These are phyloP conservation scores for Rhinichthys osculus DNA, from an alignment of 2,797 vertebrate species.

Conservation along the genomic window DNA sequence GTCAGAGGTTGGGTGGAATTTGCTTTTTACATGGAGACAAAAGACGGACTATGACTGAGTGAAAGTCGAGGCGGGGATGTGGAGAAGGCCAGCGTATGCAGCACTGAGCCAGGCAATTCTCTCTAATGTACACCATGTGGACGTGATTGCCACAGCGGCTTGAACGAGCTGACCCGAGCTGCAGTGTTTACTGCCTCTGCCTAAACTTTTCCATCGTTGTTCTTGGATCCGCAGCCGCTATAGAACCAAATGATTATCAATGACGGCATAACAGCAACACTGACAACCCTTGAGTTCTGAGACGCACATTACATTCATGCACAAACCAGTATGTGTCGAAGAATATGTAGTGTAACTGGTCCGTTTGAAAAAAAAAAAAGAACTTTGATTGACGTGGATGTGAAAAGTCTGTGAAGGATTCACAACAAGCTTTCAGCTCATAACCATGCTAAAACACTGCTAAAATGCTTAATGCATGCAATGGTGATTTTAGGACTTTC, in stretches of 20 bases:
- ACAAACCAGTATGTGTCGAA: background rate
- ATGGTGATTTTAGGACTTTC: background rate
- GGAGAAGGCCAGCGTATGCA: constrained; percentile 26
- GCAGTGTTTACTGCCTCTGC: constrained; percentile 29
- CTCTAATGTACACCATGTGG: constrained; percentile 53
- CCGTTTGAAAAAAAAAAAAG: background rate
- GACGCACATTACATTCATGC: background rate
- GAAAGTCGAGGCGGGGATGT: constrained; percentile 50
- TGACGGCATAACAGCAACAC: background rate
- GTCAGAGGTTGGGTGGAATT: constrained; percentile 75
- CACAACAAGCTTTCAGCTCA: background rate
- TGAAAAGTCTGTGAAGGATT: background rate
- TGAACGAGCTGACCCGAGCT: constrained; percentile 15
- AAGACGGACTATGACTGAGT: constrained; percentile 70
- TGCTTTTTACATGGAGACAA: constrained; percentile 75
- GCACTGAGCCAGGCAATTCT: constrained; percentile 21
- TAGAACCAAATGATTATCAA: background rate
- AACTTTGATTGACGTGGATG: background rate
- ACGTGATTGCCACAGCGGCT: constrained; percentile 41
- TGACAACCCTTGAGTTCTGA: background rate
- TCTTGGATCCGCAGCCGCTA: background rate
- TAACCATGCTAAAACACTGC: background rate
- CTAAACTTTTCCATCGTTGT: constrained; percentile 19
- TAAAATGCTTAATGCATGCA: background rate
- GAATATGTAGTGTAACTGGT: background rate